Percentiles rank a stretch among this genome's conserved stretches.
phyloP scores from a whole-genome alignment of 1,140 invertebrate genomes.

The Oscheius sp. region DNA sequence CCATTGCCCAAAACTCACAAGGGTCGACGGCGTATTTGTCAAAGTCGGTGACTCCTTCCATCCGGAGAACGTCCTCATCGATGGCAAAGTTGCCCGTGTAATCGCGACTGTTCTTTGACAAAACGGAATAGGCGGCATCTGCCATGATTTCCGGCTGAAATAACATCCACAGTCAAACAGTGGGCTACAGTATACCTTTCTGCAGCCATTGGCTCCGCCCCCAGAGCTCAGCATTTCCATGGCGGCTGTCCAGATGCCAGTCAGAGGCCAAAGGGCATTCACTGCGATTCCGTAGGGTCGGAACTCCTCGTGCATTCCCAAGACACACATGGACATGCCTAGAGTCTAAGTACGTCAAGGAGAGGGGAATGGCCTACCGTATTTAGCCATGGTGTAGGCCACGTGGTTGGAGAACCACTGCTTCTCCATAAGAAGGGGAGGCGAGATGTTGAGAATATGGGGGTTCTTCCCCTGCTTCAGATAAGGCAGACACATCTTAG shows the following conservation, averaged over 20 bases:
- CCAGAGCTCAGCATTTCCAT: conserved; percentile 80
- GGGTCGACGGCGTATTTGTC: conserved; percentile 80
- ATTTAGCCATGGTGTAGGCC: conserved; percentile 97
- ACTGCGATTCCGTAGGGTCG: conserved; percentile 79
- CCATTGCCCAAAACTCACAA: conserved; percentile 64
- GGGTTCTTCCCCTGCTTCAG: conserved; percentile 83
- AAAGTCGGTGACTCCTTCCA: conserved; percentile 79
- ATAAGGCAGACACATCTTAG: conserved; percentile 85
- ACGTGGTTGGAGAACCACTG: conserved; percentile 89
- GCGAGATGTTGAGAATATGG: conserved; percentile 92
- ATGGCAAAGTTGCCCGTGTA: conserved; percentile 87
- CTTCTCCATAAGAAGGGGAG: conserved; percentile 83
- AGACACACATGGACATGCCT: conserved; percentile 96
- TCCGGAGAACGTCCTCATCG: conserved; percentile 83
- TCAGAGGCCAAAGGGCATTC: conserved; percentile 88
- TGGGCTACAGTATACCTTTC: background rate
- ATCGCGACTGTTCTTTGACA: conserved; percentile 74
- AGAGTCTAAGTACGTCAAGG: too few relatives aligned
- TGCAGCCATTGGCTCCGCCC: conserved; percentile 63
- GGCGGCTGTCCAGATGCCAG: conserved; percentile 87
- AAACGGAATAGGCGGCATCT: conserved; percentile 76
- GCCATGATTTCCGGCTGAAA: conserved; percentile 74
- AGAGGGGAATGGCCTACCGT: conserved; percentile 61
- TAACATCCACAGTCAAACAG: background rate
- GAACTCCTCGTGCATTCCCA: conserved; percentile 90